A percentile compares a stretch with the other conserved stretches of the same genome.
These are phyloP conservation scores for Progne subis DNA, from an alignment of 2,113 vertebrate species.

Conservation along the genomic window DNA sequence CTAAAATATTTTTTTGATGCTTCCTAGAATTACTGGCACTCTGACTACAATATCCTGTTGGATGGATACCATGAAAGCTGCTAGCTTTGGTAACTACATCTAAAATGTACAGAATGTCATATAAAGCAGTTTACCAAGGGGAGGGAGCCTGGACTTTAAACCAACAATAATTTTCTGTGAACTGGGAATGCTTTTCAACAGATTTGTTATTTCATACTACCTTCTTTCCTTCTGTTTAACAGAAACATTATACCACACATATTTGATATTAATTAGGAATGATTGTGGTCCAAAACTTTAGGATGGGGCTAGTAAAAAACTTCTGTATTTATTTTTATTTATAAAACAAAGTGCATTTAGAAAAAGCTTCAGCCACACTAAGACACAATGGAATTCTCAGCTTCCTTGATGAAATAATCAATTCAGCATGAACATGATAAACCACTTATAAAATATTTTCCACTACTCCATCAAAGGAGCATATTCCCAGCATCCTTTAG, in stretches of 20 bases:
- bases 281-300: neutral
- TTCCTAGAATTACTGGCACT: conserved; percentile 29
- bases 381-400: neutral
- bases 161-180: neutral
- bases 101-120: conserved; percentile 12
- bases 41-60: conserved; percentile 41
- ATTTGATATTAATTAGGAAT: neutral
- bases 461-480: neutral
- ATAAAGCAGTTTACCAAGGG: neutral
- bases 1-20: conserved; percentile 44
- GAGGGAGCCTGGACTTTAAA: neutral
- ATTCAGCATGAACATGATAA: neutral
- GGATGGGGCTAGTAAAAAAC: neutral
- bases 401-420: neutral
- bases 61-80: conserved; percentile 33
- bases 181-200: neutral
- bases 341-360: neutral
- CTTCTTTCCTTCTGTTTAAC: neutral
- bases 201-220: neutral
- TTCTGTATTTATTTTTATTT: neutral
- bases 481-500: neutral
- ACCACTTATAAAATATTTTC: neutral
- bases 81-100: neutral
- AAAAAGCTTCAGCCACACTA: neutral
- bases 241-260: neutral